A percentile compares a stretch with the other conserved stretches of the same genome.
Evolutionary conservation across 2,888 invertebrate species (phyloP).

Genomic region (Criorhina ranunculi): DNA sequence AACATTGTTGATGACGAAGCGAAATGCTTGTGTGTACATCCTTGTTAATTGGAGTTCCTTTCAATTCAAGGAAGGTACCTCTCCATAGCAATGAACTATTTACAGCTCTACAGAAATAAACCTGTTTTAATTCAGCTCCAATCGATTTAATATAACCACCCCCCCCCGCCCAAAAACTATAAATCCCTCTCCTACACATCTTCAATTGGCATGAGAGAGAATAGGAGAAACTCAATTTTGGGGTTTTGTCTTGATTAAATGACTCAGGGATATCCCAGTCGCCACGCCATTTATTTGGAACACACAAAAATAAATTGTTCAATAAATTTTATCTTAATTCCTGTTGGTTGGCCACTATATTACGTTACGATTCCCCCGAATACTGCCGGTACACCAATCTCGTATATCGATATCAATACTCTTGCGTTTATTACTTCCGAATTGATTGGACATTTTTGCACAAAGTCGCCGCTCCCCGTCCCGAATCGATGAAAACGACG

Average conservation of each 20-base stretch:
- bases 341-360: conserved; percentile 77
- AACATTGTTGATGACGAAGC: conserved; percentile 34
- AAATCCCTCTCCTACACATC: conserved; percentile 24
- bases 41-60: conserved; percentile 32
- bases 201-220: conserved; percentile 21
- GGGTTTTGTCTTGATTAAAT: conserved; percentile 68
- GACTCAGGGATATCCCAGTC: conserved; percentile 58
- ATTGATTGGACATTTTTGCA: conserved; percentile 73
- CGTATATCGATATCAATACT: conserved; percentile 52
- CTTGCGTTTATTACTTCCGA: conserved; percentile 73
- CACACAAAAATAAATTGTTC: conserved; percentile 79
- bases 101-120: conserved; percentile 41
- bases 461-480: conserved; percentile 5
- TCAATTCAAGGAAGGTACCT: background rate
- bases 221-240: conserved; percentile 43
- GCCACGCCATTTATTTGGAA: conserved; percentile 67
- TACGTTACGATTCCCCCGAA: background rate
- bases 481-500: conserved; percentile 49
- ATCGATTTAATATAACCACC: conserved; percentile 57
- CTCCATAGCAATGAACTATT: conserved; percentile 33
- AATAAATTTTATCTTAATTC: conserved; percentile 80
- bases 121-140: conserved; percentile 59
- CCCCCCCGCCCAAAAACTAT: conserved; percentile 24
- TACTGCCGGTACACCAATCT: background rate
- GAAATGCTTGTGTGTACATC: background rate